Evolutionary conservation across 2,113 vertebrate species (phyloP), one percentile per base, ranked within the genome.

Genomic region (Cynocephalus volans): DNA sequence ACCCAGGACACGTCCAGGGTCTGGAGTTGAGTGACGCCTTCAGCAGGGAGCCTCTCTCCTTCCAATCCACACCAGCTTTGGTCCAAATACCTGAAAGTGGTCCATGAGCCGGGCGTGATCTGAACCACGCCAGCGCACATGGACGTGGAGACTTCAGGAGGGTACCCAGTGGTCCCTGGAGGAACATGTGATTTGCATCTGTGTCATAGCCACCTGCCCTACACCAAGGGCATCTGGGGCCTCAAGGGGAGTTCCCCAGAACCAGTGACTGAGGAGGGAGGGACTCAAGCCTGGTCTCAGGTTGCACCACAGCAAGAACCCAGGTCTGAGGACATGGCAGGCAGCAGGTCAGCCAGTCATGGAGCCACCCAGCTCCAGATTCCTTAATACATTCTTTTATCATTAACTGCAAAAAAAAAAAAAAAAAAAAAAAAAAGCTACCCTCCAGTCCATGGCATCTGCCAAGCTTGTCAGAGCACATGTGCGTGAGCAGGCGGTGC

Each of bases 291-390:
- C 45, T 60, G 13, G 73, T 7, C n/a, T n/a, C 67, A 3, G 77
- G 28, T 7, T 0, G 15, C 23, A 0, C 10, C 28, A 0, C 12
- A 0, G 4, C 48, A 19, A 28, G 82, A 24, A 13, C 45, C 52
- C 13, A 52, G 24, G 41, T 31, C 70, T 19, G 52, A 24, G 4
- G 50, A 31, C 13, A 0, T 7, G 48, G 26, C 28, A 6, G 33
- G n/a, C 26, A 8, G 31, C 17, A 5, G 19, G 1, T 8, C 28
- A 24, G 26, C 26, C 14, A 23, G 14, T 13, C 65, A 28, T 9
- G 45, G 88, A 50, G 12, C n/a, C 33, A 12, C 33, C 72, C 88
- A 1, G 45, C 33, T 72, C 87, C 54, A 52, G 72, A 69, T 21
- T 36, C 73, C 70, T 69, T 15, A 2, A 17, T 1, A 24, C 12